Base-by-base conservation (phyloP, 2,888 invertebrate species). In the Drosophila testacea region DNA sequence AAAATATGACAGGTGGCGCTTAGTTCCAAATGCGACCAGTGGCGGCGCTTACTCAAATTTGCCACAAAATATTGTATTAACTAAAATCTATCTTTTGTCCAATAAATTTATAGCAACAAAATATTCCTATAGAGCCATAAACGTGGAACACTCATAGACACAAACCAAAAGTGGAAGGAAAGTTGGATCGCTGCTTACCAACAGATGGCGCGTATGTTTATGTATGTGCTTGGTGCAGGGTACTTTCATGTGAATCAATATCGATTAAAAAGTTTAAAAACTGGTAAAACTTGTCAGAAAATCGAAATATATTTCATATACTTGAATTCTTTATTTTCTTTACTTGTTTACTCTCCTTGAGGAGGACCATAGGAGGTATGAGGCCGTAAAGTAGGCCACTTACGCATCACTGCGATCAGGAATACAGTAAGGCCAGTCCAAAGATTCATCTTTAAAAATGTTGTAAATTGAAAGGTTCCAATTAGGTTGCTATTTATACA, bases 201-300 rank as follows among this genome's bases (percentile, higher is more conserved):
- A 1, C 13, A 75, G 74, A 63, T 74, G 74, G 57, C 76, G 76
- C 50, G n/a, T 3, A 22, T 22, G 22, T 22, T 22, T 22, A 22
- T 22, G 22, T 22, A 22, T 22, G 22, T 22, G 22, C 22, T 22
- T 22, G 22, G 22, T 22, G 22, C 22, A 22, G 22, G 22, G 3
- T 22, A 22, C 22, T 22, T 22, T 2, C 22, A n/a, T 3, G 2
- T 22, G 22, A 3, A 22, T 22, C 22, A 22, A 2, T 22, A 22
- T 22, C 22, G 22, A 22, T 22, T 22, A 2, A 3, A 3, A 3
- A 1, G 22, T 2, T 22, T 22, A 22, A 22, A 22, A 22, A 3
- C 22, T 3, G 22, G 22, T 7, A 32, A 16, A 11, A 6, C 22
- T 22, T 22, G 2, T 22, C 0, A 10, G 16, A 34, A 50, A 3